These are phyloP conservation scores for Spinibarbus caldwelli DNA, from an alignment of 2,797 vertebrate genomes.

Conservation along the genomic window DNA sequence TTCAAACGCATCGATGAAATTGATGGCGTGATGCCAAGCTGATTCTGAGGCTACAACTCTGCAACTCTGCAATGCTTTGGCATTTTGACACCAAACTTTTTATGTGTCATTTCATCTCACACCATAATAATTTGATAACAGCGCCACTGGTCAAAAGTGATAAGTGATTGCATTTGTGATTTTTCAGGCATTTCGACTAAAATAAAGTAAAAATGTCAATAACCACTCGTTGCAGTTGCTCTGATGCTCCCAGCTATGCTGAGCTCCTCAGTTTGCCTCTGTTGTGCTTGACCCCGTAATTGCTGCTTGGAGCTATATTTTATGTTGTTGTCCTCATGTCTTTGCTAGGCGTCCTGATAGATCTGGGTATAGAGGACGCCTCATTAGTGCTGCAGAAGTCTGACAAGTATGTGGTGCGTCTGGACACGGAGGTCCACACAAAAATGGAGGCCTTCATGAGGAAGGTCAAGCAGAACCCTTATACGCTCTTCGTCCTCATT, in stretches of 20 bases:
- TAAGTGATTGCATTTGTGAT: not conserved
- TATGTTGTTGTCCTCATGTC: conserved; percentile 43
- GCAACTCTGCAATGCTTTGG: too few species aligned
- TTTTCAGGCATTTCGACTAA: not conserved
- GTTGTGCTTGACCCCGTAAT: too few species aligned
- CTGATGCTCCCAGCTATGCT: too few species aligned
- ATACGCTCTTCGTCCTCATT: conserved; percentile 95
- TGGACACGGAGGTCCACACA: conserved; percentile 89
- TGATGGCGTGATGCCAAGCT: too few species aligned
- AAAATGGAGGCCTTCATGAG: conserved; percentile 97
- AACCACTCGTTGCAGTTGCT: not conserved
- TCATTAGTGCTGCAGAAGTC: conserved; percentile 84
- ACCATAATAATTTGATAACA: too few species aligned
- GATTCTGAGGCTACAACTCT: too few species aligned
- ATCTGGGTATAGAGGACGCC: conserved; percentile 92
- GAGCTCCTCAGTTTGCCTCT: not conserved
- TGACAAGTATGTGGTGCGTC: conserved; percentile 92
- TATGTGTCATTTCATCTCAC: too few species aligned
- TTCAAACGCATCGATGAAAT: too few species aligned
- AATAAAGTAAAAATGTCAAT: not conserved
- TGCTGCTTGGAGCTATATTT: not conserved
- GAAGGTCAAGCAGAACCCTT: conserved; percentile 95
- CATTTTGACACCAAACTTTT: too few species aligned
- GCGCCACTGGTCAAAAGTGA: too few species aligned
- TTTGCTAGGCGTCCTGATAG: conserved; percentile 89